Evolutionary conservation across 2,888 invertebrate genomes (phyloP), one percentile per base, ranked within the genome.

Genomic region (Liodrosophila aerea): DNA sequence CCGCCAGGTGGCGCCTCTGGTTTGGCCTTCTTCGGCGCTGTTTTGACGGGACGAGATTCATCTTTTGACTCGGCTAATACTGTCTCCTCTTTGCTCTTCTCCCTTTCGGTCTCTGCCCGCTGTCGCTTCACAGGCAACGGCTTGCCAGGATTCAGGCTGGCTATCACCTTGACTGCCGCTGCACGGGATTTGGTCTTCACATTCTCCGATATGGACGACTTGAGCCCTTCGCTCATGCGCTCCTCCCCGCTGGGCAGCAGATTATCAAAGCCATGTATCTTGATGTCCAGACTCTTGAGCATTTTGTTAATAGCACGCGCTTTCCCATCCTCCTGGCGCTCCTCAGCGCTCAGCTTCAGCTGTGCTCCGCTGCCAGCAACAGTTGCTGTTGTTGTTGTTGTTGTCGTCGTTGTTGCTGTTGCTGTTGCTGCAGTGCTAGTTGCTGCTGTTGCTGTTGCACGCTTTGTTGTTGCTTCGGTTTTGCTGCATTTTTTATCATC

Each of bases 191-290:
- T 90, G 1, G 90, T 90, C 73, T 90, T 90, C 1, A 90, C 90
- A 72, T 89, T 90, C 65, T 90, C 90, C 51, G 89, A 90, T 67
- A 90, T 90, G n/a, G 90, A 90, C 0, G 90, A 89, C 58, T 90
- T 90, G 8, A 89, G 83, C 7, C 87, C 87, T 29, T 88, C 89
- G 41, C 82, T 85, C 7, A 88, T 70, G 18, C 86, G 87, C 59
- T 88, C 88, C 54, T 89, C 89, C 0, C 86, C 82, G 56, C 86
- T 87, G 34, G 87, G 86, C 69, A 89, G 59, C 41, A 90, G 72
- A 58, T 89, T 88, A 50, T 87, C 87, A 47, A 88, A 90, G 39
- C 90, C 90, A 56, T 85, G 88, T 16, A 90, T 89, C 85, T 90
- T 87, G 30, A 90, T 90, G 67, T 90, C 90, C 51, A 90, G 82